These are phyloP conservation scores for Phymorhynchus buccinoides DNA, from an alignment of 1,140 invertebrate genomes.

Conservation along the genomic window DNA sequence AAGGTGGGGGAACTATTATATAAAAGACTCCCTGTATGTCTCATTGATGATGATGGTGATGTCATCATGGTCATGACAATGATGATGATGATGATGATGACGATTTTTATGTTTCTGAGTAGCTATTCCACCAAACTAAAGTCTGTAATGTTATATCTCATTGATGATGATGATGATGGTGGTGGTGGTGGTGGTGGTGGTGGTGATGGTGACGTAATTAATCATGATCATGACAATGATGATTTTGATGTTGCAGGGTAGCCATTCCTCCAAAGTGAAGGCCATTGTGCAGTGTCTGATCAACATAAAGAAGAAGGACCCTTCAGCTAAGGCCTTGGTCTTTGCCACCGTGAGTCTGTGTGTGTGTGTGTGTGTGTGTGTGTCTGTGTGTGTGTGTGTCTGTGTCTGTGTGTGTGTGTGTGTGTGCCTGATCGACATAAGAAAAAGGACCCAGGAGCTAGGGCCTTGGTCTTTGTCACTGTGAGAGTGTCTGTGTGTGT, in stretches of 20 bases:
- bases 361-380: no score
- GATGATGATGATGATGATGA: no score
- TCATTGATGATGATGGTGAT: no score
- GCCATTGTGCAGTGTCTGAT: constrained; percentile 79
- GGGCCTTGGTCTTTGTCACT: constrained; percentile 83
- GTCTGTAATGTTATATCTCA: no score
- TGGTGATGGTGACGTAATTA: not conserved
- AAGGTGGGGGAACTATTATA: no score
- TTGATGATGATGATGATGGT: no score
- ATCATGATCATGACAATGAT: not conserved
- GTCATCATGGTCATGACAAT: no score
- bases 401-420: no score
- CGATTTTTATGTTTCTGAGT: no score
- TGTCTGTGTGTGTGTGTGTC: no score
- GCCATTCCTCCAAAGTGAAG: constrained; percentile 82
- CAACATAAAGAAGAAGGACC: constrained; percentile 76
- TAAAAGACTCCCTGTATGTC: no score
- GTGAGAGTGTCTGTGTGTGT: constrained; percentile 71
- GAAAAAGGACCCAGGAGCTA: constrained; percentile 77
- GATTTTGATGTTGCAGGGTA: constrained; percentile 61
- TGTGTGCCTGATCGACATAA: constrained; percentile 78
- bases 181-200: not conserved
- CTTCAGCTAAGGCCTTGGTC: constrained; percentile 80
- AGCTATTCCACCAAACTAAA: no score
- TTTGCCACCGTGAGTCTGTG: constrained; percentile 80